Evolutionary conservation across 30 jellyfish, hydroid and myxozoan genomes (phyloP), one percentile per base, ranked within the genome.

Genomic region (Hydractinia echinata): DNA sequence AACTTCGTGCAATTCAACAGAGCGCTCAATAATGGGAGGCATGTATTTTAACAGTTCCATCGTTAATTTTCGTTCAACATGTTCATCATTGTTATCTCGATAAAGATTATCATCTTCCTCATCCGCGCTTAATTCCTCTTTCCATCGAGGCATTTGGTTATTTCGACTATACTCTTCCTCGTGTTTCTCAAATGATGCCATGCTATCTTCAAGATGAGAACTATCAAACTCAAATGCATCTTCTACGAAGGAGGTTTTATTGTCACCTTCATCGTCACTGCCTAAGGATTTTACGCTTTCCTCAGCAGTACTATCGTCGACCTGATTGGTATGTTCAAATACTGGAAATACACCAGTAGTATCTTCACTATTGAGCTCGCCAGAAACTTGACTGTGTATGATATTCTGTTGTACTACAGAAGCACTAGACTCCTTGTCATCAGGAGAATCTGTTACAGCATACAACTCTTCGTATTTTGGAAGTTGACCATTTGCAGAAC

Each of bases 11-110:
- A 30, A 30, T 14, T 77, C 85, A 0, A 55, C 21, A 18, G 85
- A 77, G 44, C 73, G 60, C 66, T 80, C 87, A 18, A 61, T 18
- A 9, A 80, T 80, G 18, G 87, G 69, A 13, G 87, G 87, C 84
- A 80, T 62, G 48, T 80, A 80, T 1, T 66, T 53, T 56, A 80
- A 61, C 67, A 80, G 61, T 50, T 62, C 87, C 21, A 80, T 20
- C 14, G 87, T 80, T 19, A 80, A 61, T 16, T 66, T 62, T 66
- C 87, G 49, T 5, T 80, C 84, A 14, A 48, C 66, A 20, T 7
- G 13, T 20, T 71, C 81, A 8, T 71, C 81, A 10, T 13, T 15
- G 1, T 20, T 4, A 71, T 71, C 81, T 11, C 69, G 69, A 11
- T 11, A 11, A 13, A 58, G 15, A 13, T 11, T 58, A 7, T 64